Evolutionary conservation across 2,888 invertebrate species (phyloP), one percentile per base, ranked within the genome.

Genomic region (Cetonia aurata): DNA sequence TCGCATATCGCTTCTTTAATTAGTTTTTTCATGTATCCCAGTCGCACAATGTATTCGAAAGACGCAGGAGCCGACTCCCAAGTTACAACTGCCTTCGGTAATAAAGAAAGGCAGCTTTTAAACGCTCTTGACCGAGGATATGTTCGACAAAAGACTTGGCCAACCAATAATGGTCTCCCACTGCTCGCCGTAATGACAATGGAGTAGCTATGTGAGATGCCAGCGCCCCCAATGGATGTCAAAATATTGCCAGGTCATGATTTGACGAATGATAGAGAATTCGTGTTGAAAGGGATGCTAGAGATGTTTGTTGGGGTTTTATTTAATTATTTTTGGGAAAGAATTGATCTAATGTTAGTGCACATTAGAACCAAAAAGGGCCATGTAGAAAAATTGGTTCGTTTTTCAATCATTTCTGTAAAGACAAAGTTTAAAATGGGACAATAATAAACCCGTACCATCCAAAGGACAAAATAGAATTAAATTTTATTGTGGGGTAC

Each of bases 141-240:
- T 75, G 75, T 77, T 76, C 76, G 76, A 79, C 78, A 79, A 79
- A 77, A 74, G 79, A 78, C 75, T 77, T 77, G 76, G 75, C 74
- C 72, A 56, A 70, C 72, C 72, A 74, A 75, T 75, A 69, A 57
- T 70, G 71, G 75, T 74, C 76, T 78, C 78, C 78, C 76, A 78
- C 78, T 74, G 78, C 72, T 77, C 71, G 56, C 73, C 72, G 74
- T 78, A 78, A 78, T 78, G 76, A 77, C 25, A 25, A 25, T 76
- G 73, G 73, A 70, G 62, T 44, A 33, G 69, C 67, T 68, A 25
- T 25, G 25, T 25, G 69, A 69, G 60, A 68, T 71, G 57, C 55
- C 65, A 55, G 17, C 19, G 41, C 56, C 25, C 4, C n/a, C 65
- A 52, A 44, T 55, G 46, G 50, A 57, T 17, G 17, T 59, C 68